phyloP scores from a whole-genome alignment of 2,113 vertebrate species.

The Syngnathoides biaculeatus region DNA sequence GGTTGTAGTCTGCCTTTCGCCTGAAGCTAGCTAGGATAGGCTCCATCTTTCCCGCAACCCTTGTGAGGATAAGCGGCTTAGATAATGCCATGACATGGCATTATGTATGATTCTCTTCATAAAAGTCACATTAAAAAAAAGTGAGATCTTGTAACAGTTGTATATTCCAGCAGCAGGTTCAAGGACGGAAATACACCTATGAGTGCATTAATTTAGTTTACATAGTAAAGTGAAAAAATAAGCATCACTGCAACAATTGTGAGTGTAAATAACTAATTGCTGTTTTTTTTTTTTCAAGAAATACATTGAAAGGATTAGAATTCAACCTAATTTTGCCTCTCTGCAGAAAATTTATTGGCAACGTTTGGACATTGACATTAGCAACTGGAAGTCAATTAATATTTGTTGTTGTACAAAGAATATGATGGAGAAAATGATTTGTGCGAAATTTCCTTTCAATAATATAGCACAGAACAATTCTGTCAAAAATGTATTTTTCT shows the following conservation, averaged over 20 bases:
- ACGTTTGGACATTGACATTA: neutral
- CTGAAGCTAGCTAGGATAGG: too few relatives aligned
- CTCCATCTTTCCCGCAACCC: too few relatives aligned
- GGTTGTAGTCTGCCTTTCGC: too few relatives aligned
- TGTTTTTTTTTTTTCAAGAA: too few relatives aligned
- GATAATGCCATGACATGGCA: too few relatives aligned
- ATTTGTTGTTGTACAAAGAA: neutral
- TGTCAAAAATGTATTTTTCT: neutral
- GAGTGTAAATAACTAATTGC: neutral
- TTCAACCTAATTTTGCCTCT: neutral
- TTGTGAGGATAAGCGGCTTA: too few relatives aligned
- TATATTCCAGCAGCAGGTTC: neutral
- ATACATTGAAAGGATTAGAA: neutral
- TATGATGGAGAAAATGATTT: neutral
- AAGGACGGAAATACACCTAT: neutral
- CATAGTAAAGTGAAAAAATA: too few relatives aligned
- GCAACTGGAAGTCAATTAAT: slow-evolving; percentile 8
- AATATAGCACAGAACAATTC: neutral
- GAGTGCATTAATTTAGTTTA: neutral
- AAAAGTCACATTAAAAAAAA: too few relatives aligned
- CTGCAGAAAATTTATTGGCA: too few relatives aligned
- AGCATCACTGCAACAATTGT: neutral
- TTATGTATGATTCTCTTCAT: too few relatives aligned
- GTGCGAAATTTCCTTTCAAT: neutral
- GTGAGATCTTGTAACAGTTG: neutral